Evolutionary conservation across 1,140 invertebrate genomes (phyloP).

Genomic region (Paraescarpia echinospica): DNA sequence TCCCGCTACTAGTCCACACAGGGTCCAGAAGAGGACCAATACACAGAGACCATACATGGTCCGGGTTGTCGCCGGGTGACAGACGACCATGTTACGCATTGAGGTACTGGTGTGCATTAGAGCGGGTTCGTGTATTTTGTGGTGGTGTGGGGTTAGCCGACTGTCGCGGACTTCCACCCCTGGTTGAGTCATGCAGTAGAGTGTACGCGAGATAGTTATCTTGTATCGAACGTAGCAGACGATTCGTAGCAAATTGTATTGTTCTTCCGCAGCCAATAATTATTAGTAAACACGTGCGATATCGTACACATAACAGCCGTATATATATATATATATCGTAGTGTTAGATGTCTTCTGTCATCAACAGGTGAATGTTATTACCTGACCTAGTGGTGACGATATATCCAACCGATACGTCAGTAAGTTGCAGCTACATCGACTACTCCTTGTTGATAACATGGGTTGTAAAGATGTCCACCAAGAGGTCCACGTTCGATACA

Average conservation of each 20-base stretch:
- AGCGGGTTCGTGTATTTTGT: not conserved
- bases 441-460: not conserved
- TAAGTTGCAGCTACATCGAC: not conserved
- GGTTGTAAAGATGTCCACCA: not conserved
- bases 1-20: not conserved
- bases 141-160: not conserved
- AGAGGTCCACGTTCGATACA: not conserved
- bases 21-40: not conserved
- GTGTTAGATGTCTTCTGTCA: not conserved
- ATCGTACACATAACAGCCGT: not conserved
- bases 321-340: not conserved
- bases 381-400: not conserved
- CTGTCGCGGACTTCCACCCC: not conserved
- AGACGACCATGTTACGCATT: not conserved
- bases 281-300: not conserved
- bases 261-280: too few species aligned
- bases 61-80: not conserved
- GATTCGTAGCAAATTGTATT: not conserved
- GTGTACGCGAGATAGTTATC: not conserved
- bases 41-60: not conserved
- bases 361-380: not conserved
- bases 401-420: not conserved
- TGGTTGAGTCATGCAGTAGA: not conserved
- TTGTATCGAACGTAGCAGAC: not conserved
- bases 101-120: not conserved